These are phyloP conservation scores for Ambastaia sidthimunki DNA, from an alignment of 2,797 vertebrate species.

Conservation along the genomic window DNA sequence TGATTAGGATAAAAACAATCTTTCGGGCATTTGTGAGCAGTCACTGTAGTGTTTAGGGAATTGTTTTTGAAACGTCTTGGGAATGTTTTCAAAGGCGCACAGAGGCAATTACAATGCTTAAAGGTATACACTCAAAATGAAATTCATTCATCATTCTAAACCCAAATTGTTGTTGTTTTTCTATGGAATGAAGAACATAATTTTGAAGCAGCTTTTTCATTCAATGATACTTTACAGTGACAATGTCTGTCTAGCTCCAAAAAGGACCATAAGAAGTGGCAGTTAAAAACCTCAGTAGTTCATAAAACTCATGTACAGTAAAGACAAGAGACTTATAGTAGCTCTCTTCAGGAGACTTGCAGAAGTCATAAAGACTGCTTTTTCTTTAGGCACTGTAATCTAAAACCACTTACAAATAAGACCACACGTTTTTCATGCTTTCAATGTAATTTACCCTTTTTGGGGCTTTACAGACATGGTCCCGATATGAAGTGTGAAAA, in stretches of 20 bases:
- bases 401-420: too few species aligned
- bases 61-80: neutral
- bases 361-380: too few species aligned
- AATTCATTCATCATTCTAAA: neutral
- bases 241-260: neutral
- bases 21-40: constrained; percentile 22
- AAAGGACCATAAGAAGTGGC: neutral
- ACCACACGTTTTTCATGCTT: too few species aligned
- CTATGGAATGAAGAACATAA: neutral
- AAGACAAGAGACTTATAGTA: too few species aligned
- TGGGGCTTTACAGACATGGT: neutral
- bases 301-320: neutral
- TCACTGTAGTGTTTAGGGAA: neutral
- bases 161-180: neutral
- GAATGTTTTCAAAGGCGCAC: neutral
- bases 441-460: too few species aligned
- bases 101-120: constrained; percentile 3
- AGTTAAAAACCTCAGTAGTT: too few species aligned
- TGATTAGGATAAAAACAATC: constrained; percentile 24
- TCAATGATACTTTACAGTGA: neutral
- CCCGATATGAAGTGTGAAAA: neutral
- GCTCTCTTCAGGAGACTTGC: neutral
- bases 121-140: constrained; percentile 2
- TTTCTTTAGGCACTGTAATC: too few species aligned
- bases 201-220: neutral